A percentile compares a stretch with the other conserved stretches of the same genome.
These are phyloP conservation scores for Rhamphomyia laevipes DNA, from an alignment of 2,888 invertebrate genomes.

Conservation along the genomic window DNA sequence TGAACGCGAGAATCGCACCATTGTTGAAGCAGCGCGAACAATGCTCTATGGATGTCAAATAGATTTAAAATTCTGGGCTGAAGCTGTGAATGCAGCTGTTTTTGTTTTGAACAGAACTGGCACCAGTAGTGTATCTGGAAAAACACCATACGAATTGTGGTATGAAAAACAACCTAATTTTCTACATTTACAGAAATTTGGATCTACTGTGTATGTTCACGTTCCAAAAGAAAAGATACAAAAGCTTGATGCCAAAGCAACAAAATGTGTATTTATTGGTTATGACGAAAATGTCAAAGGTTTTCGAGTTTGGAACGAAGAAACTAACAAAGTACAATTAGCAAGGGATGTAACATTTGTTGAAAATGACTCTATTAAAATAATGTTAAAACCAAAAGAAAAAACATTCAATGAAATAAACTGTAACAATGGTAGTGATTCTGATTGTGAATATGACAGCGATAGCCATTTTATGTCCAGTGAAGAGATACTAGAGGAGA, in stretches of 20 bases:
- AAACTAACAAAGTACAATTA: too few relatives aligned
- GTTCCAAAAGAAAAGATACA: conserved; percentile 4
- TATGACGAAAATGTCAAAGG: conserved; percentile 5
- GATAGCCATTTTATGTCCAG: too few relatives aligned
- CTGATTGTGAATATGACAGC: too few relatives aligned
- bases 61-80: not conserved
- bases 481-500: too few relatives aligned
- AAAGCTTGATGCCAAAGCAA: conserved; percentile 4
- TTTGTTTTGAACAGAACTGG: conserved; percentile 3
- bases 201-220: conserved; percentile 4
- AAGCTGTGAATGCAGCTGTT: conserved; percentile 2
- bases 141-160: too few relatives aligned
- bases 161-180: not conserved
- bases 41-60: not conserved
- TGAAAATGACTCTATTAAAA: too few relatives aligned
- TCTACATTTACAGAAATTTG: conserved; percentile 1
- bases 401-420: too few relatives aligned
- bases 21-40: conserved; percentile 3
- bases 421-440: too few relatives aligned
- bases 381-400: too few relatives aligned
- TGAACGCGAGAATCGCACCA: too few relatives aligned
- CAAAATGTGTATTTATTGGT: conserved; percentile 1
- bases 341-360: not conserved
- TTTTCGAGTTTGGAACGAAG: not conserved
- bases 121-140: not conserved